These are phyloP conservation scores for Hippocampus zosterae DNA, from an alignment of 2,113 vertebrate genomes.

Conservation along the genomic window DNA sequence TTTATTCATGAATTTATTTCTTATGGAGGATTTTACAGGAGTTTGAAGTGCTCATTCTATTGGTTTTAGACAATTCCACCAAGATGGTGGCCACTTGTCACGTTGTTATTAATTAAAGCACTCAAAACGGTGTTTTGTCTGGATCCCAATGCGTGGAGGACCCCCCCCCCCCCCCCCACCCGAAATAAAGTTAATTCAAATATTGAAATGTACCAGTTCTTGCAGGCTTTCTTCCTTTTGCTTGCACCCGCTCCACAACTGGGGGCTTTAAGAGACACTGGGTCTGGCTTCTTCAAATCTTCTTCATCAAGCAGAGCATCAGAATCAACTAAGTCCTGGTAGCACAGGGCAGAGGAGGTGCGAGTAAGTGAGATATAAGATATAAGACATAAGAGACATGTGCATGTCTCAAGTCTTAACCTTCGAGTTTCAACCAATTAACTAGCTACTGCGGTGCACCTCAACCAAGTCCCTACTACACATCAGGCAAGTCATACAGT, in stretches of 20 bases:
- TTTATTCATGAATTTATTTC: no score
- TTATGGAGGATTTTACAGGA: no score
- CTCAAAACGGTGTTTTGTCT: no score
- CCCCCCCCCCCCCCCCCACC: background rate
- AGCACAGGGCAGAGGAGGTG: background rate
- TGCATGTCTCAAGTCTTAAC: background rate
- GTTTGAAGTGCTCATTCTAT: no score
- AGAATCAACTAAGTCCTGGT: slow-evolving; percentile 88
- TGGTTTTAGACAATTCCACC: no score
- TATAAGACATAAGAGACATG: no score
- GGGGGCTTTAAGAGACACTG: slow-evolving; percentile 76
- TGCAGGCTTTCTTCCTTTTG: slow-evolving; percentile 91
- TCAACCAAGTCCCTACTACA: no score
- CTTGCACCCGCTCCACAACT: slow-evolving; percentile 76
- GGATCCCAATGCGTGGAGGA: background rate
- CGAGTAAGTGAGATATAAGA: background rate
- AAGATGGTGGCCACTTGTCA: no score
- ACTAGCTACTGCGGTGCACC: background rate
- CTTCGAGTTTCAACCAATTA: background rate
- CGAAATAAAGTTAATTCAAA: background rate
- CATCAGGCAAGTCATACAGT: background rate
- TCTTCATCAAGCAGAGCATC: slow-evolving; percentile 89
- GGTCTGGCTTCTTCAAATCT: slow-evolving; percentile 88
- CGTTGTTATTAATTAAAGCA: no score
- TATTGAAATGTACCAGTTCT: slow-evolving; percentile 82